Percentiles rank a stretch among this genome's conserved stretches.
phyloP scores from a whole-genome alignment of 2,888 invertebrate species.

The Drosophila mulleri region DNA sequence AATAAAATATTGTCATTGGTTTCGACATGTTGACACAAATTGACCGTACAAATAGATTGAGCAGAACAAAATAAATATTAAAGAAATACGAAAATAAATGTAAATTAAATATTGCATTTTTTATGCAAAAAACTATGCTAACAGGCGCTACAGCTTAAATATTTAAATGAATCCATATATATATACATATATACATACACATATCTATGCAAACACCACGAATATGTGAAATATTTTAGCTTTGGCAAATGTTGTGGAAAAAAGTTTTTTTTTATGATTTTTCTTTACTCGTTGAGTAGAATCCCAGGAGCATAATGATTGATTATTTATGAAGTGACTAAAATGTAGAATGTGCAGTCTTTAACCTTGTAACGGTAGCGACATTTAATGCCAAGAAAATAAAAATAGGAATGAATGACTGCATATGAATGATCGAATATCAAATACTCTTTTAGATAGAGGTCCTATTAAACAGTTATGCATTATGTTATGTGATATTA shows the following conservation, averaged over 20 bases:
- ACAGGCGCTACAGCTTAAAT: background rate
- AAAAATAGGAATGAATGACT: background rate
- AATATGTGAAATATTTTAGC: background rate
- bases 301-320: slow-evolving; percentile 60
- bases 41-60: slow-evolving; percentile 25
- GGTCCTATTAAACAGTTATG: no score
- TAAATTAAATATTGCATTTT: slow-evolving; percentile 7
- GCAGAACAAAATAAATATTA: background rate
- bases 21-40: slow-evolving; percentile 29
- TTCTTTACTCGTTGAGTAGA: slow-evolving; percentile 10
- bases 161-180: background rate
- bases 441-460: background rate
- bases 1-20: slow-evolving; percentile 7
- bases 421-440: background rate
- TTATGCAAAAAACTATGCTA: slow-evolving; percentile 8
- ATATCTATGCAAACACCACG: background rate
- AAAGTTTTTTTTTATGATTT: slow-evolving; percentile 1
- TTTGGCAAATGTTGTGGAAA: background rate
- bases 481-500: no score
- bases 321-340: slow-evolving; percentile 57
- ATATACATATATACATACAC: no score
- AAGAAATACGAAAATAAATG: background rate
- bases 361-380: slow-evolving; percentile 55
- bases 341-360: slow-evolving; percentile 37
- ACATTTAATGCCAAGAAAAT: slow-evolving; percentile 16